phyloP scores from a whole-genome alignment of 2,888 invertebrate genomes.

The Tipula helvola region DNA sequence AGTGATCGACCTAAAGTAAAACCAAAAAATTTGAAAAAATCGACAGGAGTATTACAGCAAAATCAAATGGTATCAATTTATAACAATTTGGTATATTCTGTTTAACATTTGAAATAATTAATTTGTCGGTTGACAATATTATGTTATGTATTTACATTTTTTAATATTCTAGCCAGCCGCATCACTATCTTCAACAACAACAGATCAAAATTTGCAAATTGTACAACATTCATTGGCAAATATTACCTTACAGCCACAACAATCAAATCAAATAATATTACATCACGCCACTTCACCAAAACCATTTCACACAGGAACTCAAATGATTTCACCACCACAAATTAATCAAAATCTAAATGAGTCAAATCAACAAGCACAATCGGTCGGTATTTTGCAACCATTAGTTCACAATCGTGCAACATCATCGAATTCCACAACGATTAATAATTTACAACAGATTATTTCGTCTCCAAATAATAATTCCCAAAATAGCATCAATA shows the following conservation, averaged over 20 bases:
- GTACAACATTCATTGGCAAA: conserved; percentile 11
- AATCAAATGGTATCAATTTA: conserved; percentile 36
- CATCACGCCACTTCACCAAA: neutral
- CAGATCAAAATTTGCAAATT: conserved; percentile 13
- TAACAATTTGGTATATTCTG: conserved; percentile 34
- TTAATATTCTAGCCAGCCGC: conserved; percentile 18
- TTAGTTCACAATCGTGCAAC: neutral
- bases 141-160: neutral
- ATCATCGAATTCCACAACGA: neutral
- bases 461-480: neutral
- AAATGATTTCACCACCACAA: neutral
- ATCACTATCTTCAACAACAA: conserved; percentile 22
- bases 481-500: neutral
- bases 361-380: conserved; percentile 11
- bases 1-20: conserved; percentile 77
- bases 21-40: conserved; percentile 59
- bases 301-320: neutral
- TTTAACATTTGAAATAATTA: neutral
- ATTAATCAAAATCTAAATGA: neutral
- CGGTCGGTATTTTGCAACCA: neutral
- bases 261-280: neutral
- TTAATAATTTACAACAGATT: neutral
- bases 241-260: neutral
- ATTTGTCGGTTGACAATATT: neutral
- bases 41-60: conserved; percentile 35